Evolutionary conservation across 2,888 invertebrate genomes (phyloP), one percentile per base, ranked within the genome.

Genomic region (Blera fallax): DNA sequence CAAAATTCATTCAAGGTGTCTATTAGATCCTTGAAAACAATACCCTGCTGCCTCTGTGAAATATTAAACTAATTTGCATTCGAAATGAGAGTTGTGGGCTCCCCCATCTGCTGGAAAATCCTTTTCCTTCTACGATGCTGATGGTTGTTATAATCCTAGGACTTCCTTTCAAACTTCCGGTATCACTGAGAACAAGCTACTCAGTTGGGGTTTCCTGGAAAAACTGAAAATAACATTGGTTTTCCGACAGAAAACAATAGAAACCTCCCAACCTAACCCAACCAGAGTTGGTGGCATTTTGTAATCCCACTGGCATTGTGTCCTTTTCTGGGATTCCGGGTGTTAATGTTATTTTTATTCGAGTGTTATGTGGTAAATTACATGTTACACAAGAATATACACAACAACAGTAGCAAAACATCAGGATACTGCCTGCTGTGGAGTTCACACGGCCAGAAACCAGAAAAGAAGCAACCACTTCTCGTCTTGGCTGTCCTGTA

Each of bases 321-420:
- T 81, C 72, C 85, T 77, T 81, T 81, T 80, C 45, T 45, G 24
- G 85, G 76, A 85, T 81, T 70, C 58, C 43, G 72, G 48, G 81
- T 85, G 81, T 72, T 85, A 81, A 81, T 81, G 81, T 85, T 85
- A 81, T 85, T 85, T 85, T 76, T 81, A 81, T 85, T 77, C 45
- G 52, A 73, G 67, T 81, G 58, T 85, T 85, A 65, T 78, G 81
- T 72, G 76, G 85, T 85, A 34, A 76, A 72, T 81, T 85, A 81
- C 81, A 81, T 81, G 72, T 72, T 54, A 65, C 65, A 67, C 65
- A 64, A 70, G 40, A 56, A 62, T 52, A 24, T 62, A 64, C 11
- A 62, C 34, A 79, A 72, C 32, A 43, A 18, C 14, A 37, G 11
- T 24, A 40, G 18, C 24, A 50, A 52, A 50, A 37, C 58, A 48